A percentile compares a stretch with the other conserved stretches of the same genome.
phyloP scores from a whole-genome alignment of 2,888 invertebrate genomes.

The Ethmia dodecea region DNA sequence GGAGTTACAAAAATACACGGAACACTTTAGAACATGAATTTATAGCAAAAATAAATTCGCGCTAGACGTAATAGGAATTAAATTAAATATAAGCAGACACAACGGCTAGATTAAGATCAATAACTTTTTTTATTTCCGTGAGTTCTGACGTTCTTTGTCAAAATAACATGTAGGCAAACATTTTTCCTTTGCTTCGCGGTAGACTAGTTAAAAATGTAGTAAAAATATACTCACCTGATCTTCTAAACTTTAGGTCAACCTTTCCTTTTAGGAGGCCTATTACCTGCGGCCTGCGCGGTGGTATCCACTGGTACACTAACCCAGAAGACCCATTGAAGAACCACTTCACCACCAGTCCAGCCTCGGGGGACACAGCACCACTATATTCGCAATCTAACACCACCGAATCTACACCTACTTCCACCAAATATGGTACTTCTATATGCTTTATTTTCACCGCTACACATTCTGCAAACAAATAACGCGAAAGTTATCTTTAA shows the following conservation, averaged over 20 bases:
- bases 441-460: constrained; percentile 65
- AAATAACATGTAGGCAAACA: too few species aligned
- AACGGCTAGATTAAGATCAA: too few species aligned
- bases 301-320: constrained; percentile 71
- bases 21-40: too few species aligned
- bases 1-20: too few species aligned
- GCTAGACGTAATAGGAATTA: too few species aligned
- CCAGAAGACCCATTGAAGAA: constrained; percentile 67
- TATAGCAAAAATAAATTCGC: too few species aligned
- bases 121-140: too few species aligned
- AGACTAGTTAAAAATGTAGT: too few species aligned
- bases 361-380: constrained; percentile 29
- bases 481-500: too few species aligned
- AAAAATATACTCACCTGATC: constrained; percentile 47
- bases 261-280: constrained; percentile 67
- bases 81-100: too few species aligned
- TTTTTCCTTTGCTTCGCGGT: too few species aligned
- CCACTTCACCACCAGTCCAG: constrained; percentile 69
- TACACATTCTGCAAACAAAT: constrained; percentile 52
- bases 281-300: constrained; percentile 61
- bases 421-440: constrained; percentile 58
- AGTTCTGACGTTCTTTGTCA: too few species aligned
- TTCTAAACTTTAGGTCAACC: constrained; percentile 57
- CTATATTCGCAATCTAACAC: constrained; percentile 55
- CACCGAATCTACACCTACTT: constrained; percentile 51